Conservation (phyloP, 2,797 vertebrate genomes). For the Dallia pectoralis region DNA sequence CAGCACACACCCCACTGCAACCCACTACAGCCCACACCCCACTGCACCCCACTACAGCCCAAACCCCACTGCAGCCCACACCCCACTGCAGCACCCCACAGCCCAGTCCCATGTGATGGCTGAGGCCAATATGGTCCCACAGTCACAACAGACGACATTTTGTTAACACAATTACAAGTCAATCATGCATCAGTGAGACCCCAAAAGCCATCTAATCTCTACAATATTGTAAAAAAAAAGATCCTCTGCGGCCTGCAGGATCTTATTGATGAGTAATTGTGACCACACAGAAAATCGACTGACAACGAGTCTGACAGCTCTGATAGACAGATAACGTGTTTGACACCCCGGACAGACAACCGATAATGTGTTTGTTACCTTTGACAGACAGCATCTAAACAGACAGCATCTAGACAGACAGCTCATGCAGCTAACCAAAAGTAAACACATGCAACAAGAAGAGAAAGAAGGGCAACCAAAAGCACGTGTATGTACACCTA, state of each 20-base stretch:
- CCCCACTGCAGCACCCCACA: conserved; percentile 23
- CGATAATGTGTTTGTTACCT: too few species aligned
- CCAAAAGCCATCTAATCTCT: conserved; percentile 18
- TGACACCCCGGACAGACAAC: not conserved
- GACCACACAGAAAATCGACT: not conserved
- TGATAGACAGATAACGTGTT: conserved; percentile 1
- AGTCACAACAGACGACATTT: not conserved
- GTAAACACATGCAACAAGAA: conserved; percentile 76
- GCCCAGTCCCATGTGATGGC: not conserved
- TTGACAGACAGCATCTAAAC: not conserved
- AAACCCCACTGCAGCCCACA: conserved; percentile 39
- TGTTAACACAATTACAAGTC: conserved; percentile 3
- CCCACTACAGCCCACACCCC: conserved; percentile 30
- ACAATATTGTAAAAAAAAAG: not conserved
- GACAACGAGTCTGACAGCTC: not conserved
- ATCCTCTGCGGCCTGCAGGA: too few species aligned
- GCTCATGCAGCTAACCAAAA: conserved; percentile 57
- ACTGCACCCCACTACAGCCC: conserved; percentile 24
- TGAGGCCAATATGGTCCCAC: not conserved
- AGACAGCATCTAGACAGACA: too few species aligned
- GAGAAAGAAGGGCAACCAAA: conserved; percentile 76
- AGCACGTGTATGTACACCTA: conserved; percentile 75
- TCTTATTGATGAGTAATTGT: too few species aligned
- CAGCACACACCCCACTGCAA: conserved; percentile 6
- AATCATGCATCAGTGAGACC: conserved; percentile 3